A percentile compares a stretch with the other conserved stretches of the same genome.
Evolutionary conservation across 2,888 invertebrate genomes (phyloP).

Genomic region (Leptodirus hochenwartii): DNA sequence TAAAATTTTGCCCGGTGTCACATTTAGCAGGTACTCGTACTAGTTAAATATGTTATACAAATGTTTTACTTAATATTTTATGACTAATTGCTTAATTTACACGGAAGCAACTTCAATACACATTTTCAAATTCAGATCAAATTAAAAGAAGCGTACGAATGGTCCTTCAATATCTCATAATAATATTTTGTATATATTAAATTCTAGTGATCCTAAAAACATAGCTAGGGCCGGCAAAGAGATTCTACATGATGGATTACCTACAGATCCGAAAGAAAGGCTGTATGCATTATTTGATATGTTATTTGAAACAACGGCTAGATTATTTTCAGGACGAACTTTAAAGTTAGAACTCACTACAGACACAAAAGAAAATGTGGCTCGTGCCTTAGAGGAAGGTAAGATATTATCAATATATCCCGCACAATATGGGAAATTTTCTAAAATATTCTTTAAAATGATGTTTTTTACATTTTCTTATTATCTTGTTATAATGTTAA

Average conservation of each 20-base stretch:
- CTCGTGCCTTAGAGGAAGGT: constrained; percentile 65
- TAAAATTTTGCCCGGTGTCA: constrained; percentile 12
- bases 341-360: constrained; percentile 54
- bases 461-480: too few species aligned
- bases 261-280: constrained; percentile 32
- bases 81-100: too few species aligned
- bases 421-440: too few species aligned
- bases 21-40: constrained; percentile 11
- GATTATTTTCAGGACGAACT: constrained; percentile 40
- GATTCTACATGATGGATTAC: constrained; percentile 20
- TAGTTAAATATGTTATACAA: too few species aligned
- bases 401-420: constrained; percentile 15
- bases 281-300: constrained; percentile 34
- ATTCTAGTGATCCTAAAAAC: constrained; percentile 12
- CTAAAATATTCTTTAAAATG: too few species aligned
- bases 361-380: constrained; percentile 41
- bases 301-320: constrained; percentile 34
- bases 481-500: too few species aligned
- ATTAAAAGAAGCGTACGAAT: too few species aligned
- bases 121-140: too few species aligned
- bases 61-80: too few species aligned
- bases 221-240: constrained; percentile 13
- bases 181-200: too few species aligned
- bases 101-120: too few species aligned
- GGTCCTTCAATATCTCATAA: too few species aligned